Evolutionary conservation across 2,113 vertebrate species (phyloP).

Genomic region (Salvelinus sp.): DNA sequence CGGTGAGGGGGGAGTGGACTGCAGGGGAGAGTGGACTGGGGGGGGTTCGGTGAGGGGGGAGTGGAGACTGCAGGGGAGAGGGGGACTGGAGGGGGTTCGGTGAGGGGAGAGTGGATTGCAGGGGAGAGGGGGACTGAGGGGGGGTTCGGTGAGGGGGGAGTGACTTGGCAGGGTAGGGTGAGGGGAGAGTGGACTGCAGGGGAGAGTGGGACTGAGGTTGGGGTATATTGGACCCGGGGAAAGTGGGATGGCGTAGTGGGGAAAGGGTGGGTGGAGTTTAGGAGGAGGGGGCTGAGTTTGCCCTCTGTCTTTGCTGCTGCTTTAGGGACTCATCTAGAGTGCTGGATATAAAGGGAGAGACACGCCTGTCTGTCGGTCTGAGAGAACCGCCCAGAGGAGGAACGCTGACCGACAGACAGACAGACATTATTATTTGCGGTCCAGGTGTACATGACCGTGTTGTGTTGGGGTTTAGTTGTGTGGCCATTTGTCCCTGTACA

Average conservation of each 20-base stretch:
- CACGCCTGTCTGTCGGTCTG: constrained; percentile 20
- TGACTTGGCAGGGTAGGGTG: not conserved
- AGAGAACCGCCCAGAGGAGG: constrained; percentile 35
- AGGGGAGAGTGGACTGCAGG: constrained; percentile 4
- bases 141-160: no score
- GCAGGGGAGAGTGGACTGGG: no score
- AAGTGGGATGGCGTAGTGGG: constrained; percentile 24
- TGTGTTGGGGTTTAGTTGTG: constrained; percentile 40
- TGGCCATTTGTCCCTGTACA: constrained; percentile 47
- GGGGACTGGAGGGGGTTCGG: no score
- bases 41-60: no score
- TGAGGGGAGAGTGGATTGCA: no score
- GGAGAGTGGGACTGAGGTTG: constrained; percentile 11
- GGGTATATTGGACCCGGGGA: constrained; percentile 10
- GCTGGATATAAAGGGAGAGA: constrained; percentile 54
- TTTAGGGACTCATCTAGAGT: constrained; percentile 58
- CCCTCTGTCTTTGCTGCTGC: constrained; percentile 67
- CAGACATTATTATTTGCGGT: constrained; percentile 46
- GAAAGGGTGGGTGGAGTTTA: constrained; percentile 29
- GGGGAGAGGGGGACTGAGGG: no score
- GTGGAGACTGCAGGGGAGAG: no score
- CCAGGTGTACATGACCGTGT: constrained; percentile 48
- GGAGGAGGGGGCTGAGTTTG: constrained; percentile 23
- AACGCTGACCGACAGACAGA: constrained; percentile 11
- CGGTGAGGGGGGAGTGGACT: no score